Percentiles rank a stretch among this genome's conserved stretches.
Evolutionary conservation across 2,888 invertebrate genomes (phyloP).

Genomic region (Ennomos fuscantarius): DNA sequence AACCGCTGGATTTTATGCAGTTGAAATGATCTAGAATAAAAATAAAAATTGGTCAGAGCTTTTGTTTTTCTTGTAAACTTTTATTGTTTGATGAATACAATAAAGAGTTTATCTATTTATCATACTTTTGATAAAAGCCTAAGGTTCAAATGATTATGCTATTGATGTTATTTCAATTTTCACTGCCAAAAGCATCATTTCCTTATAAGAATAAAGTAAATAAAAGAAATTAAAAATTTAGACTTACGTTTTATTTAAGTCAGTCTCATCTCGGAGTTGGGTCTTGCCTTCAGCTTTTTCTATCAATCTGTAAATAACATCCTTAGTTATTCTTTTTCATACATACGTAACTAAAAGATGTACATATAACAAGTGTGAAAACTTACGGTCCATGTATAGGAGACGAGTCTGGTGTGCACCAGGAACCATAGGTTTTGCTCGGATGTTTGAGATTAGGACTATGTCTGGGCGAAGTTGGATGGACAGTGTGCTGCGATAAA

Average conservation of each 20-base stretch:
- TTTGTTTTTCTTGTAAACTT: background rate
- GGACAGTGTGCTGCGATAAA: constrained; percentile 67
- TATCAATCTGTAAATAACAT: constrained; percentile 4
- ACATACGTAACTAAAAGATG: background rate
- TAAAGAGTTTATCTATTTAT: background rate
- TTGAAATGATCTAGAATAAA: constrained; percentile 21
- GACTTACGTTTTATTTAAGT: constrained; percentile 9
- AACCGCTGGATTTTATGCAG: constrained; percentile 22
- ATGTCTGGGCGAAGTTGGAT: constrained; percentile 55
- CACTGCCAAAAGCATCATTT: too few species aligned
- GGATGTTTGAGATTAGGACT: constrained; percentile 35
- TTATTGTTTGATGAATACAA: background rate
- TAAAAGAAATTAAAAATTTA: too few species aligned
- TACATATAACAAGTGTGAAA: background rate
- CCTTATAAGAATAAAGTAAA: too few species aligned
- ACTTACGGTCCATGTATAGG: constrained; percentile 62
- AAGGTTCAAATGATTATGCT: too few species aligned
- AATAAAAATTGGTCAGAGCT: background rate
- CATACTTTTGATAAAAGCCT: too few species aligned
- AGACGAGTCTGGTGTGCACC: constrained; percentile 70
- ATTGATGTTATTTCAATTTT: too few species aligned
- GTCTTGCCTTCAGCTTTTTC: background rate
- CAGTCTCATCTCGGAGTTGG: constrained; percentile 7
- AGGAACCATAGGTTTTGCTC: constrained; percentile 62
- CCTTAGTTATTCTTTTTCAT: background rate